Evolutionary conservation across 2,888 invertebrate species (phyloP).

Genomic region (Drosophila nr. perissopoda): DNA sequence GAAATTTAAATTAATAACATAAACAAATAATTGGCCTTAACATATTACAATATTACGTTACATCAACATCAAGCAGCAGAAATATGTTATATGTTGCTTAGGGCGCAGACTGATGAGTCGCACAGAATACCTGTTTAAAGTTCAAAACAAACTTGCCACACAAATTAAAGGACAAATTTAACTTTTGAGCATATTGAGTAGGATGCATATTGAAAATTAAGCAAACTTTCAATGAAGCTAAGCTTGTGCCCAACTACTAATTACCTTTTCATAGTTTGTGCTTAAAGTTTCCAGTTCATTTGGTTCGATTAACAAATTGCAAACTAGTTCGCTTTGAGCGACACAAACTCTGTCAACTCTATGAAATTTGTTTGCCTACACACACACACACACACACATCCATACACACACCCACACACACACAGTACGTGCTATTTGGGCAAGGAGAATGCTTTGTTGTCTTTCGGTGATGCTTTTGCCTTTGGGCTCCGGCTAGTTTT

Average conservation of each 20-base stretch:
- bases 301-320: constrained; percentile 2
- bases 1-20: too few species aligned
- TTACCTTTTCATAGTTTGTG: constrained; percentile 10
- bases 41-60: too few species aligned
- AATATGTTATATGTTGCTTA: not conserved
- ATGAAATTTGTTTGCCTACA: constrained; percentile 9
- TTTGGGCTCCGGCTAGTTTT: constrained; percentile 44
- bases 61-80: not conserved
- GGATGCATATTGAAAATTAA: not conserved
- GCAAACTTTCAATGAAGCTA: not conserved
- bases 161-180: not conserved
- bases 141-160: not conserved
- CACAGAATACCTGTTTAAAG: not conserved
- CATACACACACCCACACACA: constrained; percentile 11
- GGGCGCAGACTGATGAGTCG: not conserved
- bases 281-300: constrained; percentile 16
- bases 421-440: constrained; percentile 57
- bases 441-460: constrained; percentile 52
- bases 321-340: constrained; percentile 19
- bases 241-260: not conserved
- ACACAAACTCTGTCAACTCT: constrained; percentile 29
- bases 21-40: too few species aligned
- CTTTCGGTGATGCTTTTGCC: constrained; percentile 18
- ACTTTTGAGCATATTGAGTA: not conserved
- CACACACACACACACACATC: constrained; percentile 5